Evolutionary conservation across 2,888 invertebrate species (phyloP), one percentile per base, ranked within the genome.

Genomic region (Lithosia quadra): DNA sequence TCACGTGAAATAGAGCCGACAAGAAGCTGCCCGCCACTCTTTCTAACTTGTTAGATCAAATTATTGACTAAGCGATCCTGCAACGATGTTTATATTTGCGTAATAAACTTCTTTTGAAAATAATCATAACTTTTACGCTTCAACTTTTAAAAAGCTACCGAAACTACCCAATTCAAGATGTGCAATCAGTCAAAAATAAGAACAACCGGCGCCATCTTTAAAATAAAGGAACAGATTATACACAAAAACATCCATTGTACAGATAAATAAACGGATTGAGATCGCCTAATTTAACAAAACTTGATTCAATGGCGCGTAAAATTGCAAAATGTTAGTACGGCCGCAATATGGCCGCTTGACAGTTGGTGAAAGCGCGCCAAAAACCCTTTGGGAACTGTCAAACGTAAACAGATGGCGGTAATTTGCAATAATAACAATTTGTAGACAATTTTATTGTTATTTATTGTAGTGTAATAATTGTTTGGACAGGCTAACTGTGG

Each of bases 311-410:
- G 93, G 93, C 88, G 91, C 91, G 90, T 78, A 86, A 91, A 94
- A 94, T 95, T 90, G 91, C 88, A 92, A 94, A n/a, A 93, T 92
- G 87, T 91, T 86, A 57, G 84, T 91, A 89, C 89, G 84, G 77
- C 78, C 78, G 77, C 87, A 91, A 92, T 89, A 92, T 92, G 92
- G 92, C 90, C 85, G 90, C 81, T 84, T 90, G 90, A 90, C 90
- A 91, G 89, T 89, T 88, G 88, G 68, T 84, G 86, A 86, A 86
- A 88, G 87, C 85, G 91, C 90, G 90, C 90, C 87, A 91, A 93
- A 49, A 91, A 91, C 94, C 94, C 93, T 94, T 94, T 93, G 94
- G 93, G 93, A 94, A 77, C 86, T 86, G 89, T 88, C 89, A 89
- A 83, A 86, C 74, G 84, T 60, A 76, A 84, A 85, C 93, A 94